Conservation (phyloP, 2,888 invertebrate species). For the Theristus sp. region DNA sequence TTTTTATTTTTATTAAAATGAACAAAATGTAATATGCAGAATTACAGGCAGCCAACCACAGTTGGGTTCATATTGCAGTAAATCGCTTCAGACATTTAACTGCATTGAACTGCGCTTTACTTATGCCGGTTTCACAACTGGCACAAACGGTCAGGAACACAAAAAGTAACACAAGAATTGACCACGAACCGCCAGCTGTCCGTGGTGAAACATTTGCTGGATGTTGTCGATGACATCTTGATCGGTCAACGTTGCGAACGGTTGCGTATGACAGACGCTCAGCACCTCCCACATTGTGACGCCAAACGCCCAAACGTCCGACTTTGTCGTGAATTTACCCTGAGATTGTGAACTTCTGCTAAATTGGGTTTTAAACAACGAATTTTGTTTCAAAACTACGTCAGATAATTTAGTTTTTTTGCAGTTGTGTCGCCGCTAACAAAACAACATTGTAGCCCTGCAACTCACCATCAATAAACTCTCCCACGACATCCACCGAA, state of each 20-base stretch:
- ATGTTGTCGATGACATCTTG: conserved; percentile 61
- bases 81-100: background rate
- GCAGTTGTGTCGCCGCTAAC: no score
- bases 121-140: no score
- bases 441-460: no score
- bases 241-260: conserved; percentile 55
- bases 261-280: conserved; percentile 53
- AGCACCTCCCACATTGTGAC: conserved; percentile 71
- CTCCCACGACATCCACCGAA: conserved; percentile 39
- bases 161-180: background rate
- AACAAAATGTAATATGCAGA: no score
- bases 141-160: no score
- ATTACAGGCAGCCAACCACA: no score
- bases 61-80: background rate
- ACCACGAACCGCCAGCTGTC: background rate
- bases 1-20: no score
- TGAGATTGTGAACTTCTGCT: conserved; percentile 31
- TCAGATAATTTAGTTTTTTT: no score
- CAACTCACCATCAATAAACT: conserved; percentile 13
- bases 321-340: conserved; percentile 66
- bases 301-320: conserved; percentile 76
- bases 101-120: no score
- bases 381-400: no score
- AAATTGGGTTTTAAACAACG: no score
- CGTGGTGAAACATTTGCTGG: conserved; percentile 4